Percentiles rank a stretch among this genome's conserved stretches.
Evolutionary conservation across 2,888 invertebrate species (phyloP).

Genomic region (Chorisops tibialis): DNA sequence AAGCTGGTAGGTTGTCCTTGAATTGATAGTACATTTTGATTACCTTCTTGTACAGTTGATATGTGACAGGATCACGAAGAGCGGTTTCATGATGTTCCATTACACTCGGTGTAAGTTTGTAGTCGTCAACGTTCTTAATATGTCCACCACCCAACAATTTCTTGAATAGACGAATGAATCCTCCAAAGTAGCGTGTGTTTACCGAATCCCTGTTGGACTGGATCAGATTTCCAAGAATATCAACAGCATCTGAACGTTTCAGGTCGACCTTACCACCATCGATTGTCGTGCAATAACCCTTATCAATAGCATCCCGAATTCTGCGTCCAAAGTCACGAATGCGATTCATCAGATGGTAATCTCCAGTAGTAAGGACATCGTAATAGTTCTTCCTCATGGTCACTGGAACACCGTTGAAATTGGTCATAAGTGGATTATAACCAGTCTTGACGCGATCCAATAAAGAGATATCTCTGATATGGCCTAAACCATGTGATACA

Average conservation of each 20-base stretch:
- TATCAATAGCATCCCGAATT: conserved; percentile 54
- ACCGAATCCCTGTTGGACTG: conserved; percentile 50
- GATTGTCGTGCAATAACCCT: conserved; percentile 49
- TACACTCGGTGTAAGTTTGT: conserved; percentile 55
- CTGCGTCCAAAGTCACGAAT: conserved; percentile 48
- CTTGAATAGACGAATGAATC: not conserved
- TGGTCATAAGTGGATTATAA: conserved; percentile 62
- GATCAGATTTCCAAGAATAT: conserved; percentile 55
- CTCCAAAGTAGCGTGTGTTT: conserved; percentile 10
- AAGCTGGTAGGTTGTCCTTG: conserved; percentile 58
- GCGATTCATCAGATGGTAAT: conserved; percentile 50
- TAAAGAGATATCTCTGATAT: conserved; percentile 60
- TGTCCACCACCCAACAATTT: conserved; percentile 9
- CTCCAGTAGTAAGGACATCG: conserved; percentile 52
- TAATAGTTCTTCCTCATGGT: conserved; percentile 61
- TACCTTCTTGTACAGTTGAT: conserved; percentile 63
- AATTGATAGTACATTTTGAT: conserved; percentile 59
- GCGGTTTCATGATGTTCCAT: conserved; percentile 63
- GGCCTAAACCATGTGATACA: conserved; percentile 66
- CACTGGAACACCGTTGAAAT: conserved; percentile 64
- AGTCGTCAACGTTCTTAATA: conserved; percentile 7
- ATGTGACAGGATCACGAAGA: conserved; percentile 68
- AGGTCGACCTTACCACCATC: conserved; percentile 43
- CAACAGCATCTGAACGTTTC: conserved; percentile 51
- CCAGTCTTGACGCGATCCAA: conserved; percentile 57